Percentiles rank a stretch among this genome's conserved stretches.
Conservation (phyloP, 64 coral and sea anemone genomes). For the Montipora cactus region DNA sequence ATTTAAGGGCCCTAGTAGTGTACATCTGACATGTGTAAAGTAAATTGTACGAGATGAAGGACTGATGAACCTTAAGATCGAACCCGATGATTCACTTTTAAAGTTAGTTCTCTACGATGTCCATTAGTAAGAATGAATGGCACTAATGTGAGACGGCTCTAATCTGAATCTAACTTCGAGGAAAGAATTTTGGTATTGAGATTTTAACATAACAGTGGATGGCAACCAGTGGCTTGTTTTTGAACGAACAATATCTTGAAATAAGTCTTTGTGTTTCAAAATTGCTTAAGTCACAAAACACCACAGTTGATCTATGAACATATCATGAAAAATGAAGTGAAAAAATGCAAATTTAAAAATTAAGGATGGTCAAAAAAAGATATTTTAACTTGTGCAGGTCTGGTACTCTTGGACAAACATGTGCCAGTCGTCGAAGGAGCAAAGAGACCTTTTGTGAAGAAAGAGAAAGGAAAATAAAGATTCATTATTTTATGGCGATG, state of each 20-base stretch:
- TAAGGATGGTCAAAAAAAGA: too few species aligned
- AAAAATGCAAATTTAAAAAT: too few species aligned
- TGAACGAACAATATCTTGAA: background rate
- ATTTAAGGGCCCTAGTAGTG: background rate
- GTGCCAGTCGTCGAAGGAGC: background rate
- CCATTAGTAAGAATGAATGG: too few species aligned
- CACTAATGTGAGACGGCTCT: background rate
- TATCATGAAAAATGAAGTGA: too few species aligned
- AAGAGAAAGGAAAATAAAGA: slow-evolving; percentile 15
- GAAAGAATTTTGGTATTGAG: background rate
- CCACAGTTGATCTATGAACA: too few species aligned
- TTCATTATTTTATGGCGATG: slow-evolving; percentile 14
- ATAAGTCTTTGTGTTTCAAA: slow-evolving; percentile 4
- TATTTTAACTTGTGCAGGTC: too few species aligned
- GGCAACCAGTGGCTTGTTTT: slow-evolving; percentile 8
- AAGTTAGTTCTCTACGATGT: background rate
- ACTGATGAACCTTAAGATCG: background rate
- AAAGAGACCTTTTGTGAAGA: slow-evolving; percentile 15
- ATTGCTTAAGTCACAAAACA: too few species aligned
- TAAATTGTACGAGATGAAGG: background rate
- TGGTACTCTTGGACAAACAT: background rate
- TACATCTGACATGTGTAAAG: background rate
- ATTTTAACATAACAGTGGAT: background rate
- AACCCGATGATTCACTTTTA: background rate
- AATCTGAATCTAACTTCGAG: background rate